These are phyloP conservation scores for Pilophorus perplexus DNA, from an alignment of 2,888 invertebrate genomes.

Conservation along the genomic window DNA sequence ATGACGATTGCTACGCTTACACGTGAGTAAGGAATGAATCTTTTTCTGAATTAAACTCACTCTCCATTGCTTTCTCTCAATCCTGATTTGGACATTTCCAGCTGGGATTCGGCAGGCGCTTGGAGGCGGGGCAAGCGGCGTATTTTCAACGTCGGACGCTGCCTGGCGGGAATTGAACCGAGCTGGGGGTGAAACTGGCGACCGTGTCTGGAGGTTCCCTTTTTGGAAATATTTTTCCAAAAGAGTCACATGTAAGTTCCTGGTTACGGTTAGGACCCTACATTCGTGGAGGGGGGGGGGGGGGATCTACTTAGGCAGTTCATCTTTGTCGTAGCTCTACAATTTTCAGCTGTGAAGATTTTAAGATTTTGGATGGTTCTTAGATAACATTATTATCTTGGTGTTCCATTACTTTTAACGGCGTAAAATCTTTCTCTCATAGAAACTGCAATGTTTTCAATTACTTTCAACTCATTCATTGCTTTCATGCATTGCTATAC, in stretches of 20 bases:
- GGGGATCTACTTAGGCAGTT: too few relatives aligned
- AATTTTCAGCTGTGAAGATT: too few relatives aligned
- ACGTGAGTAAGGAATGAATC: constrained; percentile 15
- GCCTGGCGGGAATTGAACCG: constrained; percentile 41
- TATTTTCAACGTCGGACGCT: constrained; percentile 43
- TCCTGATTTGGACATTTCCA: constrained; percentile 1
- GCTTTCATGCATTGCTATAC: too few relatives aligned
- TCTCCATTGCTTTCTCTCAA: background rate
- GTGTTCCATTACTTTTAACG: too few relatives aligned
- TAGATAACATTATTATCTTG: too few relatives aligned
- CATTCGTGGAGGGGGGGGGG: too few relatives aligned
- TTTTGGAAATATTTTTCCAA: constrained; percentile 44
- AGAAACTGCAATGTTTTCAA: too few relatives aligned
- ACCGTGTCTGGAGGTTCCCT: constrained; percentile 45
- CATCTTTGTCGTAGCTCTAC: too few relatives aligned
- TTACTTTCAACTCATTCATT: too few relatives aligned
- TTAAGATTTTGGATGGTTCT: too few relatives aligned
- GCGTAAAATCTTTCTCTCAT: too few relatives aligned
- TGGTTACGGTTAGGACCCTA: too few relatives aligned
- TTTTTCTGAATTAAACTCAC: background rate
- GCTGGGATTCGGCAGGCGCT: constrained; percentile 38
- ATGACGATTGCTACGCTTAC: constrained; percentile 70
- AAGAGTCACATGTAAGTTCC: constrained; percentile 39
- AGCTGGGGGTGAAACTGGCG: constrained; percentile 44
- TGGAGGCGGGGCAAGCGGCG: constrained; percentile 37